These are phyloP conservation scores for Epinephelus fuscoguttatus DNA, from an alignment of 2,113 vertebrate genomes.

Conservation along the genomic window DNA sequence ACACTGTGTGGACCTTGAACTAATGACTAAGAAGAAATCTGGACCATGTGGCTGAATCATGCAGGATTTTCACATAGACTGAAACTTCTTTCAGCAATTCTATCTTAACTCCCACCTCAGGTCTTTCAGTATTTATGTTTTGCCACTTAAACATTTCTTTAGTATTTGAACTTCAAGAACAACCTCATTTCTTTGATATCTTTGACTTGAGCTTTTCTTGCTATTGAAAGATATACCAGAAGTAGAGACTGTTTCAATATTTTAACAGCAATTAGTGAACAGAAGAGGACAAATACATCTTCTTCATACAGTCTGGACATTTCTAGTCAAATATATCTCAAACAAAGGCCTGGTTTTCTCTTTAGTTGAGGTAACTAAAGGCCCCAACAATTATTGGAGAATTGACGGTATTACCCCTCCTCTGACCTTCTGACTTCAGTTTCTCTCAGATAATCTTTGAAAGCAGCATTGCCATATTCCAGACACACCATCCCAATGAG, in stretches of 20 bases:
- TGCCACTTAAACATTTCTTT: not conserved
- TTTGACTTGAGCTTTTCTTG: not conserved
- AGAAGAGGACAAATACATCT: not conserved
- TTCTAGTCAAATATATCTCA: not conserved
- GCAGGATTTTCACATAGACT: no score
- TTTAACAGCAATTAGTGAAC: not conserved
- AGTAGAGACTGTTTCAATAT: not conserved
- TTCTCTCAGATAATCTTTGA: not conserved
- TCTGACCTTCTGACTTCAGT: conserved; percentile 12
- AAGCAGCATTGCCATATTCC: not conserved
- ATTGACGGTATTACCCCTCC: not conserved
- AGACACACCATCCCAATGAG: not conserved
- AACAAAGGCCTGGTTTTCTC: not conserved
- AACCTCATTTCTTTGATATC: not conserved
- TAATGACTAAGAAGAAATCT: no score
- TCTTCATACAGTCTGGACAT: not conserved
- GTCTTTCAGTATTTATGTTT: not conserved
- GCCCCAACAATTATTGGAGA: not conserved
- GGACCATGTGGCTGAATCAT: no score
- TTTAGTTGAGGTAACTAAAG: not conserved
- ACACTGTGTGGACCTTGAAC: no score
- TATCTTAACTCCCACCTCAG: not conserved
- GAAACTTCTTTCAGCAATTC: not conserved
- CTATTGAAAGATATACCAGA: not conserved
- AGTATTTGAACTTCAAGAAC: not conserved